A percentile compares a stretch with the other conserved stretches of the same genome.
These are phyloP conservation scores for Oasisia sp. DNA, from an alignment of 2,888 invertebrate species.

Conservation along the genomic window DNA sequence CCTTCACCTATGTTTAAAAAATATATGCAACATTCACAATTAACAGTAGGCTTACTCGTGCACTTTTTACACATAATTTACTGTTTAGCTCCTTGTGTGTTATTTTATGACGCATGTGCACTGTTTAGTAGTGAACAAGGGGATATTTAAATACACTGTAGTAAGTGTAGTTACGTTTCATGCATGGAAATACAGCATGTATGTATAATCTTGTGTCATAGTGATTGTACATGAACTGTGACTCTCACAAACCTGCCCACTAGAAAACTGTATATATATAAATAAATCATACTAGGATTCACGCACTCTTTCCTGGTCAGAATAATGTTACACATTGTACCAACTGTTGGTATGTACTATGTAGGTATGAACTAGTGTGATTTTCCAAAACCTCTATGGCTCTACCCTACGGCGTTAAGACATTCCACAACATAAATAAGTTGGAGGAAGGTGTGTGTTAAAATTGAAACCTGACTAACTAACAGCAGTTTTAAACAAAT, in stretches of 20 bases:
- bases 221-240: not conserved
- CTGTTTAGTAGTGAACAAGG: not conserved
- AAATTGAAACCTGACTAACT: not conserved
- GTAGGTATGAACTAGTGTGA: not conserved
- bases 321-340: not conserved
- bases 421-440: not conserved
- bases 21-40: not conserved
- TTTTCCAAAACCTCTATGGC: not conserved
- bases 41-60: not conserved
- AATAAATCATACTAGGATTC: not conserved
- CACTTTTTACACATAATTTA: not conserved
- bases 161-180: not conserved
- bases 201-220: not conserved
- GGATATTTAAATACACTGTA: not conserved
- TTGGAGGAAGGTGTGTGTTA: not conserved
- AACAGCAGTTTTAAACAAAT: not conserved
- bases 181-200: not conserved
- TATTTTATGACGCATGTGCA: not conserved
- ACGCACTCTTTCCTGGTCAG: not conserved
- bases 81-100: not conserved
- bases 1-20: not conserved
- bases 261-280: too few relatives aligned
- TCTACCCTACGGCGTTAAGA: not conserved
- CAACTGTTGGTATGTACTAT: not conserved
- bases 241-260: not conserved